Evolutionary conservation across 64 coral and sea anemone species (phyloP).

Genomic region (Orbicella faveolata): DNA sequence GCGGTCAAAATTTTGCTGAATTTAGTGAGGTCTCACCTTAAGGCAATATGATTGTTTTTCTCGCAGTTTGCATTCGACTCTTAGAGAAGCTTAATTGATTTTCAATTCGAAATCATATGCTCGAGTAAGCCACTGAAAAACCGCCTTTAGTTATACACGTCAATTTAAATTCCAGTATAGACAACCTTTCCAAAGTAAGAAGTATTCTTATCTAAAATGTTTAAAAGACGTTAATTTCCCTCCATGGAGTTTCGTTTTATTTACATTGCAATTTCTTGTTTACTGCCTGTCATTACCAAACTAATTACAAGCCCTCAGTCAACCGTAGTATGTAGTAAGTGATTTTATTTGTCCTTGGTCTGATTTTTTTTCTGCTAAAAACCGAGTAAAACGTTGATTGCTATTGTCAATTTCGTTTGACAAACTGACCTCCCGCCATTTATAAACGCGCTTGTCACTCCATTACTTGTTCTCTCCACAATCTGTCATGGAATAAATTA

Average conservation of each 20-base stretch:
- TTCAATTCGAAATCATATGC: background rate
- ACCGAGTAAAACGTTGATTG: background rate
- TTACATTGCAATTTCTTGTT: conserved; percentile 5
- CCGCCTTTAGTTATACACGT: background rate
- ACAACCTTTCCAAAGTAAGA: background rate
- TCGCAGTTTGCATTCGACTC: background rate
- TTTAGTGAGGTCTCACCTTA: background rate
- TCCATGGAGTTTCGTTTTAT: background rate
- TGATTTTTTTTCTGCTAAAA: background rate
- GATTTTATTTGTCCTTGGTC: background rate
- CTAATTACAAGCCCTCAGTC: conserved; percentile 8
- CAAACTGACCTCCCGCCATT: background rate
- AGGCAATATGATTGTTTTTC: background rate
- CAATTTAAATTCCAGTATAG: background rate
- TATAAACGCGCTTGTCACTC: background rate
- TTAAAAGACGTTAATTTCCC: background rate
- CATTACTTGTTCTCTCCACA: background rate
- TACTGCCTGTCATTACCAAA: conserved; percentile 13
- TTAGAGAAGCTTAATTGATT: background rate
- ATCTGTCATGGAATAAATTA: conserved; percentile 9
- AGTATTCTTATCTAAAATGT: background rate
- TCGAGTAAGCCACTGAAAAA: background rate
- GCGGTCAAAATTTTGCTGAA: background rate
- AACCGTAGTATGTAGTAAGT: background rate
- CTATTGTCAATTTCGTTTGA: background rate